phyloP scores from a whole-genome alignment of 2,888 invertebrate species.

The Macrosiphum euphorbiae region DNA sequence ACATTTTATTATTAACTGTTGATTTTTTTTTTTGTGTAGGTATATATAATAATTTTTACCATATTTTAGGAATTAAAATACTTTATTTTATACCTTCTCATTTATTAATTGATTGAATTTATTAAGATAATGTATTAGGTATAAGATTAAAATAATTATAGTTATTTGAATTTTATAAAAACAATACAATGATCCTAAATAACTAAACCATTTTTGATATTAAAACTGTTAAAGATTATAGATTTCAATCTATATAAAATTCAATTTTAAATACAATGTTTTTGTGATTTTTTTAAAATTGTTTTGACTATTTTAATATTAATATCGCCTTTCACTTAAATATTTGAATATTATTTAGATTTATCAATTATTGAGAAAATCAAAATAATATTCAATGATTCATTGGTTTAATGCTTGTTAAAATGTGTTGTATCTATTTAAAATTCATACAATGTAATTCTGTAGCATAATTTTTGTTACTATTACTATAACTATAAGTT shows the following conservation, averaged over 20 bases:
- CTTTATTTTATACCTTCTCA: not conserved
- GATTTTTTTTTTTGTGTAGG: not conserved
- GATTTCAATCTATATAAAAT: not conserved
- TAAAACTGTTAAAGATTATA: not conserved
- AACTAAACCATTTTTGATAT: not conserved
- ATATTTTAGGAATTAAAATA: constrained; percentile 22
- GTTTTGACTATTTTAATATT: too few species aligned
- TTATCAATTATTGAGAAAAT: not conserved
- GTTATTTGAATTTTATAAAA: not conserved
- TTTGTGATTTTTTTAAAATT: not conserved
- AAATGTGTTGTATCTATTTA: not conserved
- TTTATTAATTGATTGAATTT: not conserved
- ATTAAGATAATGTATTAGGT: not conserved
- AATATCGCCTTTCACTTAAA: too few species aligned
- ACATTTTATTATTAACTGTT: constrained; percentile 19
- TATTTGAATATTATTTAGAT: too few species aligned
- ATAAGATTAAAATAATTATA: not conserved
- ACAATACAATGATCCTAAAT: not conserved
- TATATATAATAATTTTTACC: not conserved
- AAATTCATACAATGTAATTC: not conserved
- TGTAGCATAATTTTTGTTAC: not conserved
- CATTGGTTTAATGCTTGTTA: not conserved
- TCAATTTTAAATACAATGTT: not conserved
- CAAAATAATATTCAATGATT: not conserved
- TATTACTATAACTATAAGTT: too few species aligned